Evolutionary conservation across 2,113 vertebrate genomes (phyloP).

Genomic region (Procavia capensis): DNA sequence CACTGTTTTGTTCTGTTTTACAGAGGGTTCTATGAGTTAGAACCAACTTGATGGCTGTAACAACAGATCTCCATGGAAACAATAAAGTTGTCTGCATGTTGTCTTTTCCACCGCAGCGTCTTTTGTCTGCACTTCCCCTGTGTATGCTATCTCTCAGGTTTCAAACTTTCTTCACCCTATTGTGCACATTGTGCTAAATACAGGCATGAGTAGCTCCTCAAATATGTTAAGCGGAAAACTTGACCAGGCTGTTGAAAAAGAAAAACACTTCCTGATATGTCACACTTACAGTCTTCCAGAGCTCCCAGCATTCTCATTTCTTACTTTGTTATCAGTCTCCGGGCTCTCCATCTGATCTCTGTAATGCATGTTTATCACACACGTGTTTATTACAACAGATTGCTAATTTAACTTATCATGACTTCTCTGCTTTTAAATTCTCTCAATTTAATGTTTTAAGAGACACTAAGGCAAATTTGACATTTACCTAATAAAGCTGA

Average conservation of each 20-base stretch:
- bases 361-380: constrained; percentile 54
- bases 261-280: constrained; percentile 1
- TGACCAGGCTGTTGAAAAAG: constrained; percentile 39
- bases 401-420: constrained; percentile 61
- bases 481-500: constrained; percentile 73
- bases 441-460: constrained; percentile 71
- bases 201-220: neutral
- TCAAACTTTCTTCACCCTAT: constrained; percentile 12
- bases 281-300: constrained; percentile 22
- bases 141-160: neutral
- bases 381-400: constrained; percentile 69
- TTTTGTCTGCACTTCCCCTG: neutral
- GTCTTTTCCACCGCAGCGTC: neutral
- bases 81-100: neutral
- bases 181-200: neutral
- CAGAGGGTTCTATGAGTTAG: too few relatives aligned
- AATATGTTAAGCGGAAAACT: constrained; percentile 35
- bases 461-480: constrained; percentile 69
- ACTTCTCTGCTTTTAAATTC: constrained; percentile 58
- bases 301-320: neutral
- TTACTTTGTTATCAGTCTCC: constrained; percentile 7
- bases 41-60: too few relatives aligned
- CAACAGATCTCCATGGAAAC: neutral
- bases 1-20: too few relatives aligned
- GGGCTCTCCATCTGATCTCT: constrained; percentile 63